A percentile compares a stretch with the other conserved stretches of the same genome.
Evolutionary conservation across 2,113 vertebrate species (phyloP).

Genomic region (Ochotona curzoniae): DNA sequence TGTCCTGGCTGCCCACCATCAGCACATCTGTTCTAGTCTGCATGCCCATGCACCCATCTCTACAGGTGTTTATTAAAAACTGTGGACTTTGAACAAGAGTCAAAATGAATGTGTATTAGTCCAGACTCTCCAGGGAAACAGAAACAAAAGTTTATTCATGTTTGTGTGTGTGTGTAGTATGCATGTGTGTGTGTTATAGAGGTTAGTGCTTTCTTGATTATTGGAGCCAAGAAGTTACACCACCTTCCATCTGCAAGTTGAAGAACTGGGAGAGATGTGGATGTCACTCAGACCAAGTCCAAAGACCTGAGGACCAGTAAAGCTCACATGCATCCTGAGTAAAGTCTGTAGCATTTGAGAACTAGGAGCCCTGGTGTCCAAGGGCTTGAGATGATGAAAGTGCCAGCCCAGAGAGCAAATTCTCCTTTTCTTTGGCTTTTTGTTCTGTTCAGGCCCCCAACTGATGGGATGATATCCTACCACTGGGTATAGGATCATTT

Average conservation of each 20-base stretch:
- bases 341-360: neutral
- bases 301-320: too few relatives aligned
- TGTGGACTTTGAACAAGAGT: neutral
- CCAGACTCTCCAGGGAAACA: neutral
- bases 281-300: too few relatives aligned
- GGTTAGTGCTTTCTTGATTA: neutral
- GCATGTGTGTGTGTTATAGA: neutral
- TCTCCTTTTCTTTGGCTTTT: neutral
- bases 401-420: neutral
- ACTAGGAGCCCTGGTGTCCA: neutral
- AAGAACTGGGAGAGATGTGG: neutral
- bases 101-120: neutral
- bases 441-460: neutral
- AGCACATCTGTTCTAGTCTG: neutral
- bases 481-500: too few relatives aligned
- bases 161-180: neutral
- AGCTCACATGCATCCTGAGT: neutral
- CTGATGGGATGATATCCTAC: neutral
- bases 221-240: neutral
- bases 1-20: neutral
- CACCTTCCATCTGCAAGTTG: neutral
- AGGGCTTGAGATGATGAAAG: neutral
- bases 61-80: neutral
- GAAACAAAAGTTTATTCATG: neutral
- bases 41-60: neutral